Conservation (phyloP, 2,888 invertebrate genomes). For the Rhagonycha fulva region DNA sequence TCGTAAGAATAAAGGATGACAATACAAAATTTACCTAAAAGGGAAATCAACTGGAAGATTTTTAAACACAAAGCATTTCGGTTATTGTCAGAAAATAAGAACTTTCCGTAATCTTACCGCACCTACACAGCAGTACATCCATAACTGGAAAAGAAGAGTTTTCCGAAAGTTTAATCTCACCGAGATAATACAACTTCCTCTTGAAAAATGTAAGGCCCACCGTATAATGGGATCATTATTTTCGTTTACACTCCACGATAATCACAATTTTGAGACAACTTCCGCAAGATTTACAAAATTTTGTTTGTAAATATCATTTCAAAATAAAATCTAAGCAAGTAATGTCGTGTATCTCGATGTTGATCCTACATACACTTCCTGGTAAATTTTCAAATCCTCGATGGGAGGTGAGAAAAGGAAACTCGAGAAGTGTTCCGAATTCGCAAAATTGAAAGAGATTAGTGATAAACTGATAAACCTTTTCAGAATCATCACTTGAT, state of each 20-base stretch:
- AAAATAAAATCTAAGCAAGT: no score
- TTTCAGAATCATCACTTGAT: neutral
- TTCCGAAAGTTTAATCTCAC: neutral
- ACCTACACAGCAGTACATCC: neutral
- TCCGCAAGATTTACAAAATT: neutral
- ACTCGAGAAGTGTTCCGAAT: neutral
- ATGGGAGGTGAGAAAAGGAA: no score
- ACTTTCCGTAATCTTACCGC: neutral
- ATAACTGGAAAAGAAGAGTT: neutral
- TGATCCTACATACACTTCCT: no score
- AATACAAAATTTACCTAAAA: neutral
- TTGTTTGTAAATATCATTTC: neutral
- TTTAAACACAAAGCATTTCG: neutral
- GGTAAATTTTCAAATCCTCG: no score
- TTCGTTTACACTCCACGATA: neutral
- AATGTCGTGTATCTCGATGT: no score
- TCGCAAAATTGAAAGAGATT: neutral
- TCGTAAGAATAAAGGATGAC: neutral
- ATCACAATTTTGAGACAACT: neutral
- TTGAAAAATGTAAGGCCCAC: neutral
- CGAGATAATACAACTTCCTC: neutral
- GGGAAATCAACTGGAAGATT: neutral
- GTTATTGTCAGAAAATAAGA: neutral
- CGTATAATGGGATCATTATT: neutral
- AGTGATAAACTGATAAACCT: neutral